Conservation (phyloP, 2,113 vertebrate species). For the Ochotona curzoniae region DNA sequence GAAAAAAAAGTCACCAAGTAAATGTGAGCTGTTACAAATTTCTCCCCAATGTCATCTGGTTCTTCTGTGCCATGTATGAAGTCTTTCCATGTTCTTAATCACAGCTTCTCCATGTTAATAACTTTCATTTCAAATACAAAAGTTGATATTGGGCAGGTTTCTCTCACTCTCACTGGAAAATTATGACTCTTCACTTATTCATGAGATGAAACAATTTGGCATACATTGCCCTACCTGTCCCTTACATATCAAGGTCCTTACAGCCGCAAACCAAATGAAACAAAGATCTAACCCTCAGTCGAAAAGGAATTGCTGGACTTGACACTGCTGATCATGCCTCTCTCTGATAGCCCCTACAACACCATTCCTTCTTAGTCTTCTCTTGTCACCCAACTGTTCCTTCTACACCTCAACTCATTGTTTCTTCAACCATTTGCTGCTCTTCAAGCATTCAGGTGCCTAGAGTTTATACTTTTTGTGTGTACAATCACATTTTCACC, state of each 20-base stretch:
- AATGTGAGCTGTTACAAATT: neutral
- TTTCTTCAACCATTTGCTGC: too few species aligned
- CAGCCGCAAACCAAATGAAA: neutral
- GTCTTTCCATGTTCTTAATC: neutral
- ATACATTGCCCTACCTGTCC: neutral
- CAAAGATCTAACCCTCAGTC: too few species aligned
- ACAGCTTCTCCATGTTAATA: neutral
- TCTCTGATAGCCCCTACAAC: too few species aligned
- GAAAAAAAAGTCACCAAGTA: neutral
- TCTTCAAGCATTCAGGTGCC: too few species aligned
- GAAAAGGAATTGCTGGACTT: too few species aligned
- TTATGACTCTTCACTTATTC: neutral
- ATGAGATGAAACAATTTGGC: neutral
- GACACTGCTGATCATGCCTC: too few species aligned
- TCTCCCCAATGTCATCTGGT: neutral
- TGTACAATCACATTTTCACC: neutral
- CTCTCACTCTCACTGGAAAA: neutral
- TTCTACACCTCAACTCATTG: too few species aligned
- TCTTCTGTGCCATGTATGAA: neutral
- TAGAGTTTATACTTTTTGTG: too few species aligned
- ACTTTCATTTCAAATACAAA: neutral
- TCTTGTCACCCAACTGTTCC: too few species aligned
- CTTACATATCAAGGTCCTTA: neutral
- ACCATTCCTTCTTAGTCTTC: too few species aligned
- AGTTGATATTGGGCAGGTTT: neutral